A percentile compares a stretch with the other conserved stretches of the same genome.
phyloP scores from a whole-genome alignment of 2,113 vertebrate genomes.

The Cyanoramphus novaezelandiae region DNA sequence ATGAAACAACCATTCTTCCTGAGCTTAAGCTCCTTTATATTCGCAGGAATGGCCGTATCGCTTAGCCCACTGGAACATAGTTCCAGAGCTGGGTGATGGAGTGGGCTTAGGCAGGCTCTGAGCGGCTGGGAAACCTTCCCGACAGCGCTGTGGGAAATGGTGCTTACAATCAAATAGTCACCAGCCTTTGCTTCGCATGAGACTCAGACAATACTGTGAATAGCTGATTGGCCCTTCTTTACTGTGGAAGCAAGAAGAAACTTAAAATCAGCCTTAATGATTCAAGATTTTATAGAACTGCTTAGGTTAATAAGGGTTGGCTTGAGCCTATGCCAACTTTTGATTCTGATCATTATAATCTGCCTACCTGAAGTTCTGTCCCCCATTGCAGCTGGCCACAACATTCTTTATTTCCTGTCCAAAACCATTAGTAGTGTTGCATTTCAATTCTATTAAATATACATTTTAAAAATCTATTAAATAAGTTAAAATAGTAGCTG shows the following conservation, averaged over 20 bases:
- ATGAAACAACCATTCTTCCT: slow-evolving; percentile 42
- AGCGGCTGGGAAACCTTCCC: slow-evolving; percentile 38
- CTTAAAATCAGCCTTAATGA: background rate
- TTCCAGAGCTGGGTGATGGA: slow-evolving; percentile 44
- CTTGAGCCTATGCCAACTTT: background rate
- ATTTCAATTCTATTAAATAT: background rate
- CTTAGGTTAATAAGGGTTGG: background rate
- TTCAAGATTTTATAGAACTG: background rate
- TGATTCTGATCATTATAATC: background rate
- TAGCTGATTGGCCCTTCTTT: background rate
- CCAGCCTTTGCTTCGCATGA: background rate
- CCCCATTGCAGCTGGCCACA: background rate
- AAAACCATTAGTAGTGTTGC: background rate
- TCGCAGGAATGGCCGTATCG: background rate
- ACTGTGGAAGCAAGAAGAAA: background rate
- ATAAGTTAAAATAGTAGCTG: background rate
- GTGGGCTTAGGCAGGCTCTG: slow-evolving; percentile 28
- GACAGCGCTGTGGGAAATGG: background rate
- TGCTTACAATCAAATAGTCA: background rate
- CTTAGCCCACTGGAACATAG: slow-evolving; percentile 25
- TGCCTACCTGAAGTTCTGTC: background rate
- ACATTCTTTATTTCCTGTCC: background rate
- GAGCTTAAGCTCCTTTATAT: slow-evolving; percentile 38
- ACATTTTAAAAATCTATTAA: background rate
- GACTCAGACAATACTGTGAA: background rate